Percentiles rank a stretch among this genome's conserved stretches.
phyloP scores from a whole-genome alignment of 1,140 invertebrate genomes.

The Halictus rubicundus region DNA sequence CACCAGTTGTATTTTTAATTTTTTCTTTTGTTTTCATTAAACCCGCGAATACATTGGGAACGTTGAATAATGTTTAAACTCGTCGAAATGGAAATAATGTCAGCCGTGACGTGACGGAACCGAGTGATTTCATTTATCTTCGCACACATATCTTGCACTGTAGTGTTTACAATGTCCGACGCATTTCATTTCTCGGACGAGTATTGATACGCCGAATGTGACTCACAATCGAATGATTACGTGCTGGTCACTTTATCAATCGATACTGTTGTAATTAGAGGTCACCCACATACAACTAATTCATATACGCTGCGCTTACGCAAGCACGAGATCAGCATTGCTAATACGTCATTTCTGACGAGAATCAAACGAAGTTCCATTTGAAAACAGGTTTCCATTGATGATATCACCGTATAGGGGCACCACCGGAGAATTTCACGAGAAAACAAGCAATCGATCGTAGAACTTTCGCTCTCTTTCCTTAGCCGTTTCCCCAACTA shows the following conservation, averaged over 20 bases:
- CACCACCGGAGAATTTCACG: background rate
- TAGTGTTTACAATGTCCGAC: background rate
- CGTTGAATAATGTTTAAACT: background rate
- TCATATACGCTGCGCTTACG: background rate
- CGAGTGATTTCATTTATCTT: no score
- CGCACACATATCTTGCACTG: background rate
- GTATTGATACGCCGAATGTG: background rate
- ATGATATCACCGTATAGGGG: background rate
- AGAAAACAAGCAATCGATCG: constrained; percentile 48
- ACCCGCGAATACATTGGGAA: no score
- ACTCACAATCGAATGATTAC: background rate
- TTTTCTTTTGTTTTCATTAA: no score
- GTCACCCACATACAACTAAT: constrained; percentile 11
- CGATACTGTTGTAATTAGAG: constrained; percentile 16
- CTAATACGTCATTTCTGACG: background rate
- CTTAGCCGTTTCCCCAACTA: constrained; percentile 13
- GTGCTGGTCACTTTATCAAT: background rate
- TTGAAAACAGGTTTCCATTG: constrained; percentile 1
- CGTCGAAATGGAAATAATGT: background rate
- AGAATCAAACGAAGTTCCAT: constrained; percentile 2
- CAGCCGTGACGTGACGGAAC: background rate
- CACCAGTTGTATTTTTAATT: no score
- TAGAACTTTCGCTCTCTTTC: constrained; percentile 47
- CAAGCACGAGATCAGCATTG: background rate
- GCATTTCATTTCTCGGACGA: background rate